A percentile compares a stretch with the other conserved stretches of the same genome.
These are phyloP conservation scores for Phasianus colchicus DNA, from an alignment of 2,113 vertebrate genomes.

Conservation along the genomic window DNA sequence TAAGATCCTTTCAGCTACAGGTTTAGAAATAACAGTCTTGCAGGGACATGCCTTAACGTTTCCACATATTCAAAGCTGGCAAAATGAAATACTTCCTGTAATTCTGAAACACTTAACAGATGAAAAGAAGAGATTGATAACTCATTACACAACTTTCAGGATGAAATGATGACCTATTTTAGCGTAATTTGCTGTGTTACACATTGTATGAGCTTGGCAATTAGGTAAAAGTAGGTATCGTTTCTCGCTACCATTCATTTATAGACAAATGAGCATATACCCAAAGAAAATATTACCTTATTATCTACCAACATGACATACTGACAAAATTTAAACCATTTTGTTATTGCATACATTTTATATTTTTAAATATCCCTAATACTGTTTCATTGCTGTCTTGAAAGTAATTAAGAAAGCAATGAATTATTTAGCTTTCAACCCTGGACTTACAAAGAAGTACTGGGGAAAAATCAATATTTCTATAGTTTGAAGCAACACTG, in stretches of 20 bases:
- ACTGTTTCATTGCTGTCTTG: background rate
- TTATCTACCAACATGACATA: rapidly evolving
- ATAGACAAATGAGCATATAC: background rate
- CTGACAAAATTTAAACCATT: background rate
- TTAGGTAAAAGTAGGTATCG: background rate
- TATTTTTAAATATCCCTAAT: background rate
- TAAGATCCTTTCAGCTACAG: background rate
- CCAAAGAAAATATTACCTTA: background rate
- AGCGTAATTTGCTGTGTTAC: background rate
- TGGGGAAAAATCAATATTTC: background rate
- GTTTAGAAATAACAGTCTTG: conserved; percentile 59
- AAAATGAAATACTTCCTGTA: conserved; percentile 47
- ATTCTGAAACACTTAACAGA: conserved; percentile 30
- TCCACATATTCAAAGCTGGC: conserved; percentile 25
- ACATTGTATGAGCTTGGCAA: rapidly evolving
- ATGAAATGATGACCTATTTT: conserved; percentile 41
- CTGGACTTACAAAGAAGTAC: background rate
- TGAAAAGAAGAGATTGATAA: conserved; percentile 24
- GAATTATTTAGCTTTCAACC: background rate
- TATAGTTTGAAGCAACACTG: background rate
- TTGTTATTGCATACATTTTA: background rate
- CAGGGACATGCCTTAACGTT: conserved; percentile 45
- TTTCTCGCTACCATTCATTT: background rate
- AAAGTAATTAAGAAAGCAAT: background rate
- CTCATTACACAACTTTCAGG: conserved; percentile 30